A percentile compares a stretch with the other conserved stretches of the same genome.
Evolutionary conservation across 2,797 vertebrate genomes (phyloP).

Genomic region (Anguilla obscura): DNA sequence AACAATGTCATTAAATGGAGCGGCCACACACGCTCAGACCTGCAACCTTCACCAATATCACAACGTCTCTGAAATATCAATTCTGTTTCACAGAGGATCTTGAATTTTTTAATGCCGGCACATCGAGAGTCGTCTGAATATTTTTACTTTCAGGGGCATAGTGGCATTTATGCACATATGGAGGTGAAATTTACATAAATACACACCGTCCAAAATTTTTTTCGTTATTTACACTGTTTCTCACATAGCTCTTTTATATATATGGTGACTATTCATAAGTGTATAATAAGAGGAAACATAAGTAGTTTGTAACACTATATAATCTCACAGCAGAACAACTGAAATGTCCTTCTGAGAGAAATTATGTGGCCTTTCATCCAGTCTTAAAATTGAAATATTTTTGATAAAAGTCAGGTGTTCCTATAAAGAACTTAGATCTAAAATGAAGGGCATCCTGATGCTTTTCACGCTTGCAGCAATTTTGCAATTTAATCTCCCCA

Average conservation of each 20-base stretch:
- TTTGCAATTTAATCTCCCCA: not conserved
- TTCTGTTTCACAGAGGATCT: not conserved
- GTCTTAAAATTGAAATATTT: not conserved
- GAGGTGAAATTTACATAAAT: not conserved
- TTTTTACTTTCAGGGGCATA: not conserved
- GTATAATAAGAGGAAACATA: not conserved
- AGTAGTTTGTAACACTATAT: not conserved
- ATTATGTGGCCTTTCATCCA: no score
- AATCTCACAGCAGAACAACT: not conserved
- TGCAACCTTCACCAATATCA: conserved; percentile 56
- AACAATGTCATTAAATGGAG: conserved; percentile 63
- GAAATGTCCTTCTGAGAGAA: not conserved
- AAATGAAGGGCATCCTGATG: not conserved
- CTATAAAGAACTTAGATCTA: not conserved
- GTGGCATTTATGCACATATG: not conserved
- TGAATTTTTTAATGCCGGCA: not conserved
- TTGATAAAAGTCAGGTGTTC: not conserved
- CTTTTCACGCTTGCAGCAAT: not conserved
- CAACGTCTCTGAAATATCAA: conserved; percentile 17
- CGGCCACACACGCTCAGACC: conserved; percentile 44
- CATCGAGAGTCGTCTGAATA: not conserved
- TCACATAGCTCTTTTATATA: not conserved
- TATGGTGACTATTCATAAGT: not conserved
- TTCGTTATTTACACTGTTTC: not conserved
- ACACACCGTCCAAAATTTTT: no score